These are phyloP conservation scores for Ficedula albicollis DNA, from an alignment of 2,797 vertebrate genomes.

Conservation along the genomic window DNA sequence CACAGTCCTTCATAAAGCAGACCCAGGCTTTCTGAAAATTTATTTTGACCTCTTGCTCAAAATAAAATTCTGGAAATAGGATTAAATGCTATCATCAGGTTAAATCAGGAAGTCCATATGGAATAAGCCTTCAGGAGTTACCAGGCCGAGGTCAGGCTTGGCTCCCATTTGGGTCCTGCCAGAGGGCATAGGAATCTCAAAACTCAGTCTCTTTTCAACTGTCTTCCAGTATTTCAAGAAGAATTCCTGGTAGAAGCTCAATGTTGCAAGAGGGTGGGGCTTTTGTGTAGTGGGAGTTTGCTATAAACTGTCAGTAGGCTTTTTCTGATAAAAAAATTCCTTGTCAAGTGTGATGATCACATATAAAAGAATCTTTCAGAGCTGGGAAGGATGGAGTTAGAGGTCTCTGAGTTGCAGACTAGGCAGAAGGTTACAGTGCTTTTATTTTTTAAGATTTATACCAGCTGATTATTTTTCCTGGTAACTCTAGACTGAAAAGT, in stretches of 20 bases:
- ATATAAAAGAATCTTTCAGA: neutral
- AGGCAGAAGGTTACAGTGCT: neutral
- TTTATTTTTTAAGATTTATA: neutral
- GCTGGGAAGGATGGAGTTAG: neutral
- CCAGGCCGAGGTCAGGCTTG: neutral
- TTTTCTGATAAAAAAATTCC: neutral
- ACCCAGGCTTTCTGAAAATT: neutral
- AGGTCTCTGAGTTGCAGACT: neutral
- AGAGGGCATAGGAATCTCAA: neutral
- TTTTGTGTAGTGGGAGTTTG: neutral
- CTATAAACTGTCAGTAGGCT: neutral
- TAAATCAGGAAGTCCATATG: neutral
- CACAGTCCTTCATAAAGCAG: neutral
- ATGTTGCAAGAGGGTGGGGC: neutral
- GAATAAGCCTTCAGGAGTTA: neutral
- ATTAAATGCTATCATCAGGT: neutral
- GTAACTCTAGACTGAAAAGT: neutral
- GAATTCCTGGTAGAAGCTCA: neutral
- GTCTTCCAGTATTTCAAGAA: neutral
- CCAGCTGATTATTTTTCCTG: neutral
- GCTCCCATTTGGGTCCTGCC: neutral
- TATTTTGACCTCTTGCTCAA: slow-evolving; percentile 2
- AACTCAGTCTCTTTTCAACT: neutral
- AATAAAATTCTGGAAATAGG: neutral
- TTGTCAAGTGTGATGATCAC: neutral